Evolutionary conservation across 1,140 invertebrate species (phyloP).

Genomic region (Platorchestia sp.): DNA sequence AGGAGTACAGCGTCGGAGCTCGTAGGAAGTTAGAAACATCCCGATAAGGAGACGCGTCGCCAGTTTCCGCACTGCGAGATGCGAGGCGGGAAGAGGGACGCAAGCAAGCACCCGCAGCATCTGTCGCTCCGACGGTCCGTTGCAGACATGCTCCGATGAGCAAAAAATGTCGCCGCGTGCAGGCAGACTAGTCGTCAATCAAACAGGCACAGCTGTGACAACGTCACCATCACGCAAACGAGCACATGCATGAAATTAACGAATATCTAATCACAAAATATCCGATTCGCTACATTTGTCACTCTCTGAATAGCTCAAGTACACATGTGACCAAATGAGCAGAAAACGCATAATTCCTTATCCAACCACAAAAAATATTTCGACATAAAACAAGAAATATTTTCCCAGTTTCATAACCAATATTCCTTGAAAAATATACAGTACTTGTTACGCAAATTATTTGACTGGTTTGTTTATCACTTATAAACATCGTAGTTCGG

Average conservation of each 20-base stretch:
- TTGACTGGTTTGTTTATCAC: no score
- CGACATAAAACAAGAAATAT: no score
- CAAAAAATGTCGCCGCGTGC: neutral
- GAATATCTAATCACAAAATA: neutral
- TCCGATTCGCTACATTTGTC: neutral
- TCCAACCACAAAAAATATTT: neutral
- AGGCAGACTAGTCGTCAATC: neutral
- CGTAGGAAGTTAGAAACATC: neutral
- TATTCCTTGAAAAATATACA: no score
- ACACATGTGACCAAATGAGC: neutral
- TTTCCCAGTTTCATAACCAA: no score
- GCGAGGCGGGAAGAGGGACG: neutral
- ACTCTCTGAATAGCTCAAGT: neutral
- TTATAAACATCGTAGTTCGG: no score
- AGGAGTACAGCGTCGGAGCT: neutral
- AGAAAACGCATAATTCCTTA: neutral
- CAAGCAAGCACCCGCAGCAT: constrained; percentile 4
- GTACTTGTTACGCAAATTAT: no score
- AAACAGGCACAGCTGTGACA: neutral
- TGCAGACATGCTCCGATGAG: neutral
- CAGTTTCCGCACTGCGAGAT: neutral
- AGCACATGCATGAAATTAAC: neutral
- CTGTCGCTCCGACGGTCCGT: neutral
- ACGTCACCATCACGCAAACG: neutral
- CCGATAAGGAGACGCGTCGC: neutral